Evolutionary conservation across 2,888 invertebrate species (phyloP).

Genomic region (Orthonychiurus folsomi): DNA sequence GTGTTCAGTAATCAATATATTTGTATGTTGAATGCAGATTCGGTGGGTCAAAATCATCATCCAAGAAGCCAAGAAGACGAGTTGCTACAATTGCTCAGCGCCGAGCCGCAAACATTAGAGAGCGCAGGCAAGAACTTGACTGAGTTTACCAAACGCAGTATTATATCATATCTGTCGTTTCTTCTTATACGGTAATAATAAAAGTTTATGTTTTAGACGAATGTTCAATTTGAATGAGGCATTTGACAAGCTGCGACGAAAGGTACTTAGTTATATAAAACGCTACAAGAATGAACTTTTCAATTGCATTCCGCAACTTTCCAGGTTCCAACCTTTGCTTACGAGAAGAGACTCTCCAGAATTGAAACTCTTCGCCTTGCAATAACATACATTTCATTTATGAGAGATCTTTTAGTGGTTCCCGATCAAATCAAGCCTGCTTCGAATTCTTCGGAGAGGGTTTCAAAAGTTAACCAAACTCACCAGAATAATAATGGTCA

Average conservation of each 20-base stretch:
- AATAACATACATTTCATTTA: conserved; percentile 92
- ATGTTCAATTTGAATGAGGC: conserved; percentile 96
- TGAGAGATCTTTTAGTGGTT: conserved; percentile 69
- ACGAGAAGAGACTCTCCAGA: conserved; percentile 87
- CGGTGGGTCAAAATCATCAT: conserved; percentile 23
- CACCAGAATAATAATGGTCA: not conserved
- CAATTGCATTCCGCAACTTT: no score
- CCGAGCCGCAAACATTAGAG: conserved; percentile 84
- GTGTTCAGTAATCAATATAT: not conserved
- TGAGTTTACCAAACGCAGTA: no score
- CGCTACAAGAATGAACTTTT: no score
- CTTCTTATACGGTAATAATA: no score
- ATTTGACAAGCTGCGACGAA: conserved; percentile 81
- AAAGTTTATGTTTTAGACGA: no score
- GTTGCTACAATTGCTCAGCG: conserved; percentile 85
- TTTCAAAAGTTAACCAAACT: conserved; percentile 1
- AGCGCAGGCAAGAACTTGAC: no score
- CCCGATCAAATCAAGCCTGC: conserved; percentile 21
- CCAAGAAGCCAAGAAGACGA: conserved; percentile 73
- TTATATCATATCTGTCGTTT: no score
- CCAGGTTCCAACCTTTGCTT: conserved; percentile 82
- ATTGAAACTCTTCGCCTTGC: conserved; percentile 90
- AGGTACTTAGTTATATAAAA: conserved; percentile 44
- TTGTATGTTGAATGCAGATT: conserved; percentile 14
- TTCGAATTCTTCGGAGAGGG: conserved; percentile 6